Conservation (phyloP, 2,113 vertebrate genomes). For the Tachysurus vachellii region DNA sequence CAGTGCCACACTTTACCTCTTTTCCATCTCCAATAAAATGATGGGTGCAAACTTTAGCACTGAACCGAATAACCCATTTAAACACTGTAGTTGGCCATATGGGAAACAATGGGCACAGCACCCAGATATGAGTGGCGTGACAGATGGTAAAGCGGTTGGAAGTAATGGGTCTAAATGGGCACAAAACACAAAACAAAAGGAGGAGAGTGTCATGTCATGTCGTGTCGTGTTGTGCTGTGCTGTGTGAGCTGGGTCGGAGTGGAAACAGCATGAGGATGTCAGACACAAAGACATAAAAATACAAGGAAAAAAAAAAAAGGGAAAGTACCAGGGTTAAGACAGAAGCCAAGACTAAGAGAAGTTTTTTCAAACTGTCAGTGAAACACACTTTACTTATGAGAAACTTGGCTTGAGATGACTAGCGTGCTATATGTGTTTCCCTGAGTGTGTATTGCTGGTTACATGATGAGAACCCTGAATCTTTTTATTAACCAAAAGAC, state of each 20-base stretch:
- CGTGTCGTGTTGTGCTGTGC: background rate
- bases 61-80: slow-evolving; percentile 23
- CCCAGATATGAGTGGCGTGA: slow-evolving; percentile 11
- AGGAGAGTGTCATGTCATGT: background rate
- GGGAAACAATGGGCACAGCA: slow-evolving; percentile 28
- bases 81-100: slow-evolving; percentile 27
- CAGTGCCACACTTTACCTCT: background rate
- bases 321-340: background rate
- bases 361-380: background rate
- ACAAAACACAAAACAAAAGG: slow-evolving; percentile 31
- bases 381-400: background rate
- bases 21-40: background rate
- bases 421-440: background rate
- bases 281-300: background rate
- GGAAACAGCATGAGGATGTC: background rate
- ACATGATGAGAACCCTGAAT: background rate
- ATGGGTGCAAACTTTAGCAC: background rate
- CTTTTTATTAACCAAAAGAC: background rate
- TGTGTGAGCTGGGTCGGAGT: background rate
- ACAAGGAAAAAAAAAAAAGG: background rate
- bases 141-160: slow-evolving; percentile 33
- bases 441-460: background rate
- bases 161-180: slow-evolving; percentile 35
- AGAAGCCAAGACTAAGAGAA: background rate
- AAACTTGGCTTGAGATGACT: slow-evolving; percentile 10